Evolutionary conservation across 2,113 vertebrate genomes (phyloP).

Genomic region (Lepus europaeus): DNA sequence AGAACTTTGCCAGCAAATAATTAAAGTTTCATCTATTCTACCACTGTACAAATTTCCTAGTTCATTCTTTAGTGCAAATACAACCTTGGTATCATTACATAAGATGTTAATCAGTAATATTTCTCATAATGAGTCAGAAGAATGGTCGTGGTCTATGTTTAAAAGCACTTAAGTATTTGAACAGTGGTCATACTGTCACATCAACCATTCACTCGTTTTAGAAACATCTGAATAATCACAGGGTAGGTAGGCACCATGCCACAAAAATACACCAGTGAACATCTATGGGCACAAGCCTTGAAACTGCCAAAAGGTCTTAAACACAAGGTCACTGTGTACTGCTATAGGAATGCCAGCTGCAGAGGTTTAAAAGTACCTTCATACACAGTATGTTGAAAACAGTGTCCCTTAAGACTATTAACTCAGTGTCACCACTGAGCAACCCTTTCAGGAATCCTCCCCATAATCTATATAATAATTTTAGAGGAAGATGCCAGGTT

Average conservation of each 20-base stretch:
- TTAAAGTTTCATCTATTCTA: not conserved
- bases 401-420: not conserved
- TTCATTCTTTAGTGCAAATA: conserved; percentile 13
- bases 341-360: not conserved
- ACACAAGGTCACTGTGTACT: not conserved
- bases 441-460: not conserved
- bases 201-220: not conserved
- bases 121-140: not conserved
- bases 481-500: not conserved
- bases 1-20: not conserved
- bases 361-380: not conserved
- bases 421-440: not conserved
- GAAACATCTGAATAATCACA: not conserved
- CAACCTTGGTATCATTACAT: not conserved
- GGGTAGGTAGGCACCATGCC: not conserved
- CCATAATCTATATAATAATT: not conserved
- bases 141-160: not conserved
- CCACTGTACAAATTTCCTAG: conserved; percentile 28
- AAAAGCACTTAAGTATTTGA: not conserved
- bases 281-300: not conserved
- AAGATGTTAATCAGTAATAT: not conserved
- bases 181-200: not conserved
- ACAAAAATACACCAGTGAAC: not conserved
- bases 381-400: not conserved
- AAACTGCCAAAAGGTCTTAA: not conserved